Percentiles rank a stretch among this genome's conserved stretches.
These are phyloP conservation scores for Dryas iulia DNA, from an alignment of 1,140 invertebrate genomes.

Conservation along the genomic window DNA sequence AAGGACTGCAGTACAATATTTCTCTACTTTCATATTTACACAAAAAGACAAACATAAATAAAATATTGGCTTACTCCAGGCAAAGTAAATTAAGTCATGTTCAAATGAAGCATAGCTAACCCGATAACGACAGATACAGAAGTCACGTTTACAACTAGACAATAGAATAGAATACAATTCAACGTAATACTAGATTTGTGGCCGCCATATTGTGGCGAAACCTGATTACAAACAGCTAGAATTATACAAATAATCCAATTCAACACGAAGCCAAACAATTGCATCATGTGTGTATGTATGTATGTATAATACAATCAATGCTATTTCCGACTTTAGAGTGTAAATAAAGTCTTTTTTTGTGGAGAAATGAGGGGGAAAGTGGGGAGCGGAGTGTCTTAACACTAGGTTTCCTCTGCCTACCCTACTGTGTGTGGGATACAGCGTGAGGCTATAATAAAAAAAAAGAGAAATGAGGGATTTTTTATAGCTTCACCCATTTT, in stretches of 20 bases:
- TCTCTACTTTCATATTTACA: no score
- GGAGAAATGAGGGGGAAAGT: no score
- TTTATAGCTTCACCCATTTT: no score
- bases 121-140: not conserved
- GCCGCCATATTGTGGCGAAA: conserved; percentile 6
- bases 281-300: not conserved
- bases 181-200: not conserved
- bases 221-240: conserved; percentile 12
- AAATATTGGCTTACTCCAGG: no score
- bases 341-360: not conserved
- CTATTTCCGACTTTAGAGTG: not conserved
- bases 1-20: no score
- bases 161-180: not conserved
- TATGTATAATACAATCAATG: not conserved
- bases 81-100: not conserved
- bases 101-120: not conserved
- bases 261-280: conserved; percentile 10
- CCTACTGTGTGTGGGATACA: no score
- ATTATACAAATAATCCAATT: conserved; percentile 18
- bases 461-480: no score
- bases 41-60: no score
- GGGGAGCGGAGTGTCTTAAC: no score
- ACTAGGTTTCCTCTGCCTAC: no score
- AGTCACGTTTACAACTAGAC: not conserved
- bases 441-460: no score